Evolutionary conservation across 2,888 invertebrate species (phyloP), one percentile per base, ranked within the genome.

Genomic region (Protophormia terraenovae): DNA sequence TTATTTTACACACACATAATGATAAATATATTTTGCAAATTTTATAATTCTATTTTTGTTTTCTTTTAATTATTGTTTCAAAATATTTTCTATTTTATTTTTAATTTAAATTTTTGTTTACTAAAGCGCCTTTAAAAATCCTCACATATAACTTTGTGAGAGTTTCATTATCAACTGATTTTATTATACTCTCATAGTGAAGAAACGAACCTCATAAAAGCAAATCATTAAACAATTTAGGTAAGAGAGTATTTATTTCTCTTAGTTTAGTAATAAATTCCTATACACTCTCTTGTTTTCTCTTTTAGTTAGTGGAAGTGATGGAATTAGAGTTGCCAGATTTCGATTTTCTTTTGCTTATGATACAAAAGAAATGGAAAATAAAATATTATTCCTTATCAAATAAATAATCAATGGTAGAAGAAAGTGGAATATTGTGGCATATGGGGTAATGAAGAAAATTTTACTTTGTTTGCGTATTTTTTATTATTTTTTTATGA

Each of bases 81-180:
- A 29, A 79, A 62, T 10, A 55, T 55, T 14, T 16, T 19, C 10
- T 75, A 27, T 32, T 29, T 50, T 19, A 8, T 38, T 62, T 50
- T 55, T 58, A 5, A 35, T 50, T 10, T 41, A 41, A 1, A 24
- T 41, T 53, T 55, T 41, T 29, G n/a, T n/a, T n/a, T n/a, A n/a
- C n/a, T n/a, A n/a, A n/a, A 75, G 78, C 85, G 85, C 47, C 81
- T 75, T 58, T 16, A 35, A 62, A 69, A 47, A 71, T 71, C 75
- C 12, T 24, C 75, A 79, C 85, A 62, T 79, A 60, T 38, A 60
- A 35, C 82, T 55, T 35, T 62, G 50, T 60, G 75, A 82, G 85
- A 78, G 85, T 85, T 78, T 85, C 82, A 75, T 79, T 79, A 85
- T 85, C 85, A 82, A 82, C 85, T 85, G 78, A 85, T 82, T 82